Conservation (phyloP, 2,888 invertebrate genomes). For the Andrena camellia region DNA sequence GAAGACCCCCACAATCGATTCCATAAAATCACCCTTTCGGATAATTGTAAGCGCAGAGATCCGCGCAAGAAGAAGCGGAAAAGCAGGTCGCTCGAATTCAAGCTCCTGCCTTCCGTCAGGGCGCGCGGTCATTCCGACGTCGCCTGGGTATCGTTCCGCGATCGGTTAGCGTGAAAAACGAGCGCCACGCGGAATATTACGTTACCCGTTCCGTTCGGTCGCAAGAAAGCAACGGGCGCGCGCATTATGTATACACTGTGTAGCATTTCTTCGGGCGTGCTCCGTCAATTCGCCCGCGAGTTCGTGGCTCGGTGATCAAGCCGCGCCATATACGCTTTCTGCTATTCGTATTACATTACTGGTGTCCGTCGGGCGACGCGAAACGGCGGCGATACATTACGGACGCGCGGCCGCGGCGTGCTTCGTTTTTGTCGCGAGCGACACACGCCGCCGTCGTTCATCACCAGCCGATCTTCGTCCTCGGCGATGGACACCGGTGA, state of each 20-base stretch:
- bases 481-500: slow-evolving; percentile 38
- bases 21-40: not conserved
- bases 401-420: slow-evolving; percentile 32
- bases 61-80: not conserved
- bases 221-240: slow-evolving; percentile 17
- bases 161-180: slow-evolving; percentile 36
- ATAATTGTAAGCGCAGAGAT: too few species aligned
- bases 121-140: not conserved
- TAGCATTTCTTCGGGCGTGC: slow-evolving; percentile 14
- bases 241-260: slow-evolving; percentile 41
- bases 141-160: slow-evolving; percentile 25
- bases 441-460: slow-evolving; percentile 55
- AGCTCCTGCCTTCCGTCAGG: not conserved
- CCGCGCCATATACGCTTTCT: slow-evolving; percentile 45
- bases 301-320: slow-evolving; percentile 43
- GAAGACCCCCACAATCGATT: not conserved
- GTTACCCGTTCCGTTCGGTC: slow-evolving; percentile 26
- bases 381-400: slow-evolving; percentile 49
- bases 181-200: slow-evolving; percentile 35
- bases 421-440: slow-evolving; percentile 53
- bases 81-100: not conserved
- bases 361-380: slow-evolving; percentile 33
- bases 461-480: slow-evolving; percentile 51
- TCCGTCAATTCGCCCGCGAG: slow-evolving; percentile 30
- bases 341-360: slow-evolving; percentile 56